A percentile compares a stretch with the other conserved stretches of the same genome.
phyloP scores from a whole-genome alignment of 2,888 invertebrate species.

The Heteromyza rotundicornis region DNA sequence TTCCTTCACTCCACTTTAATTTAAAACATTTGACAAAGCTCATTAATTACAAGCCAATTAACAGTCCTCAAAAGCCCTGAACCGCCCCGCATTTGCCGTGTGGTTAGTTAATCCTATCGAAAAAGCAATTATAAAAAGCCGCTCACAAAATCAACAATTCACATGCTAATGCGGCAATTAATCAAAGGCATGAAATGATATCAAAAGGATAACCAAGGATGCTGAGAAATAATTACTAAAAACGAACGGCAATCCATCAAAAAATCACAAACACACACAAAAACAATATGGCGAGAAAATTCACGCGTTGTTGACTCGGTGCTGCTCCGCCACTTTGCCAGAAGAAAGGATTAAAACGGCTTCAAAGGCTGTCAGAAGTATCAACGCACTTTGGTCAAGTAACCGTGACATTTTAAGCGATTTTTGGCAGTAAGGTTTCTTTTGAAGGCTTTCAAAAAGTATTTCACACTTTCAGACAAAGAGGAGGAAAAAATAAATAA shows the following conservation, averaged over 20 bases:
- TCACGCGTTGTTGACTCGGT: constrained; percentile 44
- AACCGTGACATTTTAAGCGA: background rate
- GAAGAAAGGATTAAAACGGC: too few relatives aligned
- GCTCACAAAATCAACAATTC: background rate
- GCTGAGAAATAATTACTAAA: background rate
- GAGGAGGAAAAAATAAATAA: background rate
- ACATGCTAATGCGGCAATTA: constrained; percentile 36
- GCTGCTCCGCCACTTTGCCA: background rate
- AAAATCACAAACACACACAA: constrained; percentile 21
- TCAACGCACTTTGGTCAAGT: background rate
- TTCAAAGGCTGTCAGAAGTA: background rate
- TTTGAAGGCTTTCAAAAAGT: too few relatives aligned
- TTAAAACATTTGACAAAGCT: background rate
- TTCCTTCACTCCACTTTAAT: too few relatives aligned
- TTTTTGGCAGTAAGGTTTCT: background rate
- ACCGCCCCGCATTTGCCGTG: background rate
- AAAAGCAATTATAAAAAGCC: constrained; percentile 1
- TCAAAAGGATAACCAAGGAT: constrained; percentile 1
- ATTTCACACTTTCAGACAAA: background rate
- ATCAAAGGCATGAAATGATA: constrained; percentile 49
- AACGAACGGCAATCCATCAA: constrained; percentile 46
- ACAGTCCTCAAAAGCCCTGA: background rate
- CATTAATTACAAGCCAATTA: background rate
- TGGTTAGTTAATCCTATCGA: too few relatives aligned
- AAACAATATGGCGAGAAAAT: constrained; percentile 42